These are phyloP conservation scores for Euphydryas editha DNA, from an alignment of 2,888 invertebrate species.

Conservation along the genomic window DNA sequence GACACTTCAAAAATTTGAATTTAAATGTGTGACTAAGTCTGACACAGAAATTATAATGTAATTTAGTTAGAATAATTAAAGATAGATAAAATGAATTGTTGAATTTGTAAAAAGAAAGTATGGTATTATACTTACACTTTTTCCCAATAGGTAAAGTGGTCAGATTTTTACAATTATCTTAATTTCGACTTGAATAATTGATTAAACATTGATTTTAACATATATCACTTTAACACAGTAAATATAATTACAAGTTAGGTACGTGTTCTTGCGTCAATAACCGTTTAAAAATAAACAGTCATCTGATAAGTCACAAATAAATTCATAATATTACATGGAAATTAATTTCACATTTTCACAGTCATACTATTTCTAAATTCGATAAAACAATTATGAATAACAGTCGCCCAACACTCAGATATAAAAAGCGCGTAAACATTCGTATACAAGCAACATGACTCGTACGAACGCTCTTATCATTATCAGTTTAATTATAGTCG, in stretches of 20 bases:
- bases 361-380: neutral
- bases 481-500: constrained; percentile 72
- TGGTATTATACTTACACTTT: too few species aligned
- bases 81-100: neutral
- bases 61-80: too few species aligned
- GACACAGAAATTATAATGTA: neutral
- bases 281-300: neutral
- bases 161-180: too few species aligned
- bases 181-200: too few species aligned
- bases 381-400: neutral
- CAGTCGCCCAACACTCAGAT: constrained; percentile 6
- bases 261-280: constrained; percentile 1
- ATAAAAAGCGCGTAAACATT: constrained; percentile 25
- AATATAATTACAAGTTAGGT: neutral
- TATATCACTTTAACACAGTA: too few species aligned
- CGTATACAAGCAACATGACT: constrained; percentile 50
- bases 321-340: neutral
- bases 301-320: neutral
- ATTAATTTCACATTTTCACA: neutral
- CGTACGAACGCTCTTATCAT: constrained; percentile 62
- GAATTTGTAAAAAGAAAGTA: too few species aligned
- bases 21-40: constrained; percentile 1
- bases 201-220: too few species aligned
- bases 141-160: too few species aligned
- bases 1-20: constrained; percentile 1